Base-by-base conservation (phyloP, 2,888 invertebrate genomes). In the Acanthosoma haemorrhoidale region DNA sequence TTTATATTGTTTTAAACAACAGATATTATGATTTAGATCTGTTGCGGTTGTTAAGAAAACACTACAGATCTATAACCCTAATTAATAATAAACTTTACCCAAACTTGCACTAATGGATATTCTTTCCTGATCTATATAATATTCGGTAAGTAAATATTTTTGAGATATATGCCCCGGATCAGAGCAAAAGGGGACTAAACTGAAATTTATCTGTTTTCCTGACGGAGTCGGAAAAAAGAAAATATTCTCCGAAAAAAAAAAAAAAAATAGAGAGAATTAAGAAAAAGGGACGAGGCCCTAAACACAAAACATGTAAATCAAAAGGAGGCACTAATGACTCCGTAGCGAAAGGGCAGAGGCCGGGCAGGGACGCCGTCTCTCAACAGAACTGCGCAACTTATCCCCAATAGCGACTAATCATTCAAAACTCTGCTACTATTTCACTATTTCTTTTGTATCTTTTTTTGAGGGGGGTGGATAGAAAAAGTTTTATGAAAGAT, bases 261-360 rank as follows among this genome's bases (percentile, higher is more conserved):
- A 51, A 51, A 21, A 43, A 21, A 21, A 43, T n/a, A 11, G 25
- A 25, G 29, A 51, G 51, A 51, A 51, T 51, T 51, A 51, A 51
- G 51, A 51, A 51, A 51, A 51, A 51, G 25, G 51, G 51, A 51
- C 51, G 51, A 51, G 51, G 51, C 21, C 21, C 64, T 64, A 64
- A 64, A 64, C 29, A 64, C 64, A 64, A 64, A 64, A 64, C 64
- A 64, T 64, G 64, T 64, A 64, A 64, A 64, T 64, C 64, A 64
- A 39, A 18, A n/a, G 31, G 29, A 38, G 15, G 15, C 39, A 39
- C 59, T 64, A 64, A 64, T 64, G 64, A 64, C 64, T 39, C 34
- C 15, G 32, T 16, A 31, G 29, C 59, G 16, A 32, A 59, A 59
- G 31, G 16, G 16, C 34, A 32, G 31, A 31, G 16, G 29, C 29